Evolutionary conservation across 2,888 invertebrate species (phyloP), one percentile per base, ranked within the genome.

Genomic region (Oithona nana): DNA sequence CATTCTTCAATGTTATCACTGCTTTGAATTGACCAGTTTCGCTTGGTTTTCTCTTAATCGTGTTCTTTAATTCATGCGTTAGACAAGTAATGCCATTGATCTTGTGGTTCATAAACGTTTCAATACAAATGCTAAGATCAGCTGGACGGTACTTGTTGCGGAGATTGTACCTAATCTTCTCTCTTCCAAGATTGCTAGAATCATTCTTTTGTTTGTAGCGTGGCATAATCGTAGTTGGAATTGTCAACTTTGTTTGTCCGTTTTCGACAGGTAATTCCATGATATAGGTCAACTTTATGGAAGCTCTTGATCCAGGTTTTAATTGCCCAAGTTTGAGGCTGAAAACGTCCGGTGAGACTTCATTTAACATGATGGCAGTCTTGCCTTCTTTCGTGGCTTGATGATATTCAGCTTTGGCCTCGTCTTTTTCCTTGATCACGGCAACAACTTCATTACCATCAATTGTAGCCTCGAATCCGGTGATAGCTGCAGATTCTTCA

Each of bases 381-480:
- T 74, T 73, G 13, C 74, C 74, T 64, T 71, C 68, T 63, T 69
- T 68, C 58, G 74, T 69, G 30, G 75, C 75, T 64, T 73, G 68
- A 65, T 69, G 69, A 67, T 75, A 74, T 63, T 73, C 73, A 49
- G 67, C 66, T 61, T 71, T 70, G 6, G 74, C 75, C 22, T 66
- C 67, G 64, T 73, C 70, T 64, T 74, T 75, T 67, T 74, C 74
- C 65, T 74, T 72, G 60, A 74, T 72, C 64, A 66, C 69, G 13
- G 74, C 74, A 2, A 74, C 68, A 16, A 74, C 70, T 65, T 74
- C 73, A 63, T 73, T 73, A 51, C 70, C 71, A 65, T 73, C 73
- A 64, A 74, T 73, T 67, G 71, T 74, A 1, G 74, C 75, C 65
- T 75, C 74, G 67, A 75, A 75, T 1, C 73, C 74, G 67, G 73